Conservation (phyloP, 2,113 vertebrate species). For the Saccopteryx leptura region DNA sequence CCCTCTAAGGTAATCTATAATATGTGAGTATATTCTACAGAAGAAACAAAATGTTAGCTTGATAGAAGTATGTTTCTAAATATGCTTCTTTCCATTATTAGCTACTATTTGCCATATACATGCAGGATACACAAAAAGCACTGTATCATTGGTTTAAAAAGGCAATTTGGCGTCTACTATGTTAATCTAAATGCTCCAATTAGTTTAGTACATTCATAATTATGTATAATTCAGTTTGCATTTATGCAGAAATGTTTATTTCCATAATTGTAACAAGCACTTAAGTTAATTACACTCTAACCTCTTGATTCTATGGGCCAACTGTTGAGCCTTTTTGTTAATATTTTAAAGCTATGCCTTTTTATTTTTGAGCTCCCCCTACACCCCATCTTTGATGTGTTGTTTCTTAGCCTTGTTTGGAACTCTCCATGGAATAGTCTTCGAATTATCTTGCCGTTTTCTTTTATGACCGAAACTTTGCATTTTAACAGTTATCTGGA, state of each 20-base stretch:
- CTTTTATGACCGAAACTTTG: slow-evolving; percentile 97
- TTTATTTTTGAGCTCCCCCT: slow-evolving; percentile 76
- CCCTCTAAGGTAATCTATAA: background rate
- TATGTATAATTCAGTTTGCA: slow-evolving; percentile 88
- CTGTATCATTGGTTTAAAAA: slow-evolving; percentile 58
- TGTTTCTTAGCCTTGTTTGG: slow-evolving; percentile 92
- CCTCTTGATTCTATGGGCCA: slow-evolving; percentile 92
- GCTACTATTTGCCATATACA: background rate
- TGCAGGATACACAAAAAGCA: background rate
- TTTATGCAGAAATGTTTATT: slow-evolving; percentile 88
- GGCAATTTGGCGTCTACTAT: slow-evolving; percentile 79
- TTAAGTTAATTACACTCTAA: slow-evolving; percentile 92
- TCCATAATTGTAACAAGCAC: slow-evolving; percentile 90
- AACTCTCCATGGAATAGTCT: slow-evolving; percentile 91
- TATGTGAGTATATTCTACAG: background rate
- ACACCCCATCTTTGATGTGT: slow-evolving; percentile 93
- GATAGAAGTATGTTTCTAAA: slow-evolving; percentile 13
- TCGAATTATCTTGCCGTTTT: slow-evolving; percentile 93
- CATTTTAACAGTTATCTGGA: slow-evolving; percentile 98
- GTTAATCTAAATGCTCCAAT: slow-evolving; percentile 83
- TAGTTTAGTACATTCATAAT: slow-evolving; percentile 85
- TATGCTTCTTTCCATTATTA: background rate
- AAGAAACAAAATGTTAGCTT: slow-evolving; percentile 31
- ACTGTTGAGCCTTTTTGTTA: slow-evolving; percentile 93
- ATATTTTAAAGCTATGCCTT: slow-evolving; percentile 93